Percentiles rank a stretch among this genome's conserved stretches.
Conservation (phyloP, 1,140 invertebrate species). For the Nymphalis io region DNA sequence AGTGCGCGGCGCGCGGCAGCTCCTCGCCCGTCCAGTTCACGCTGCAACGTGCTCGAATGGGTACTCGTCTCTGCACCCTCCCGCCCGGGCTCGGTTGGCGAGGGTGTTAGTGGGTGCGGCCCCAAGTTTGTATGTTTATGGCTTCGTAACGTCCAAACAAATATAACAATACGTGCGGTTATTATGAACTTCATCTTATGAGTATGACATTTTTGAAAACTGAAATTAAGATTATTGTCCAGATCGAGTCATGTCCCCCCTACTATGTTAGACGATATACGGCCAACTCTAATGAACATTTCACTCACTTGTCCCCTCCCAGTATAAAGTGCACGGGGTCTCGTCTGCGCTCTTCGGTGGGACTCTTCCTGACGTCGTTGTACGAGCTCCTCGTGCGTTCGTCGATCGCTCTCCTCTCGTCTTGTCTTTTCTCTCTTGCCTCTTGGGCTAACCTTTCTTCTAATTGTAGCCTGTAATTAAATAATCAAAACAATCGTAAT, state of each 20-base stretch:
- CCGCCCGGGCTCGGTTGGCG: too few relatives aligned
- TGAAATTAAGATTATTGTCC: too few relatives aligned
- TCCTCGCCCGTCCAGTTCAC: slow-evolving; percentile 69
- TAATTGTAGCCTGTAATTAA: slow-evolving; percentile 58
- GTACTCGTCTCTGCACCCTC: too few relatives aligned
- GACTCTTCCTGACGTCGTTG: slow-evolving; percentile 60
- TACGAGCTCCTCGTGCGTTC: slow-evolving; percentile 45
- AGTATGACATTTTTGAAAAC: too few relatives aligned
- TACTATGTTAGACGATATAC: too few relatives aligned
- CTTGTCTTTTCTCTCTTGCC: slow-evolving; percentile 57
- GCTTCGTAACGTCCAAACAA: too few relatives aligned
- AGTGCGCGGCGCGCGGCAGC: slow-evolving; percentile 46
- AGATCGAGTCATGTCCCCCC: too few relatives aligned
- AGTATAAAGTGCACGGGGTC: slow-evolving; percentile 68
- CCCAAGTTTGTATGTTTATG: too few relatives aligned
- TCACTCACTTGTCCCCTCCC: slow-evolving; percentile 67
- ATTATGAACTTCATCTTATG: too few relatives aligned
- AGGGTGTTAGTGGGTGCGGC: too few relatives aligned
- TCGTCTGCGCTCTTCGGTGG: slow-evolving; percentile 50
- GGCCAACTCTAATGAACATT: too few relatives aligned
- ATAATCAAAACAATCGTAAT: neutral
- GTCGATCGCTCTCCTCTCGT: slow-evolving; percentile 43
- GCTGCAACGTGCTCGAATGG: slow-evolving; percentile 39
- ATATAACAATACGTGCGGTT: too few relatives aligned
- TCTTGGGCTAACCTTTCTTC: slow-evolving; percentile 71